Base-by-base conservation (phyloP, 2,797 vertebrate genomes). In the Margarornis squamiger region DNA sequence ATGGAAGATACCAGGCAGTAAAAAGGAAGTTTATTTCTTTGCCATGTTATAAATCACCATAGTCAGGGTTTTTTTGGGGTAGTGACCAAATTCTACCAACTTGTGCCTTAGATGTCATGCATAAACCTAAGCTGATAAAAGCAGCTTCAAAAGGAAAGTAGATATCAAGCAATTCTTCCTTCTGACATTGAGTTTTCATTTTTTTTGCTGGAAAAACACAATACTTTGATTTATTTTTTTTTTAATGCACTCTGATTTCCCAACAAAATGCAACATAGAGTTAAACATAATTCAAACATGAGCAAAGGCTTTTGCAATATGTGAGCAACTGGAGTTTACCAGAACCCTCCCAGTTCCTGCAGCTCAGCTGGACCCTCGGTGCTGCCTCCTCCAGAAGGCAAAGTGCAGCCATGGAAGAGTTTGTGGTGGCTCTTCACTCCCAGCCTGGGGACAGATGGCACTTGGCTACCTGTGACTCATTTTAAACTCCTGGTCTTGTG, bases 401-500 rank as follows among this genome's bases (percentile, higher is more conserved):
- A 62, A 43, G 8, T 45, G 16, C 14, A 24, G 23, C 23, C 61
- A 15, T 26, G 63, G 52, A 62, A 27, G 55, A 34, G 20, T 26
- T 41, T 34, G 59, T 29, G 46, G 32, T 41, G 58, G 72, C 20
- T 88, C 84, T 29, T 92, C 80, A 8, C 17, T 86, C 45, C 43
- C 92, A 88, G 89, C n/a, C 72, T 16, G 65, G 43, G 8, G 46
- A 48, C 86, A 88, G 76, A 66, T 77, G 88, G n/a, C 54, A 1
- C 17, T 29, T 75, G 77, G 39, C 48, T 80, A 59, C 65, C 86
- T 63, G 0, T 18, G 73, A 30, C 22, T 48, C 14, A 12, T 30
- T 19, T 17, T 54, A 55, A 12, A 46, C 32, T 78, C 58, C 66
- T 21, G 19, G 2, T 61, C 0, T 3, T 32, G 23, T 3, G 20